phyloP scores from a whole-genome alignment of 2,797 vertebrate genomes.

The Semaprochilodus insignis region DNA sequence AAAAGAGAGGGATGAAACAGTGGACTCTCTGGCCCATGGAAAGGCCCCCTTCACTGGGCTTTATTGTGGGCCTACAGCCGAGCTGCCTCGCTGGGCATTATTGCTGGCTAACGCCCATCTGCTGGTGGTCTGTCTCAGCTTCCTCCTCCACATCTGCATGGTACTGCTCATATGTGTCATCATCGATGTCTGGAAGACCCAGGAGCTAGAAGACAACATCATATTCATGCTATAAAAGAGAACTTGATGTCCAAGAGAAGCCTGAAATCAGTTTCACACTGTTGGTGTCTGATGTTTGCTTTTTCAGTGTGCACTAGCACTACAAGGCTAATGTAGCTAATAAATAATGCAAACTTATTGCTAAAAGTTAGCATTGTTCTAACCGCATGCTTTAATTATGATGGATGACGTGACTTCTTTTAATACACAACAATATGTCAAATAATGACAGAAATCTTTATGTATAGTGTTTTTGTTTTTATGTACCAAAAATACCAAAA shows the following conservation, averaged over 20 bases:
- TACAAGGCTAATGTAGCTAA: not conserved
- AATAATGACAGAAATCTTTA: too few species aligned
- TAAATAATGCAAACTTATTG: not conserved
- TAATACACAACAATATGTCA: too few species aligned
- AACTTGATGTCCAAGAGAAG: too few species aligned
- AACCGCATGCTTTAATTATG: too few species aligned
- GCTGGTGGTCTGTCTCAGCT: conserved; percentile 96
- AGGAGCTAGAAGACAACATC: conserved; percentile 81
- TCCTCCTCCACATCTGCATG: conserved; percentile 96
- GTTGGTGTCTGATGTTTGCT: too few species aligned
- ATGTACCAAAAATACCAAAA: too few species aligned
- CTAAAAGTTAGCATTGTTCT: too few species aligned
- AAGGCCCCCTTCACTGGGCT: conserved; percentile 24
- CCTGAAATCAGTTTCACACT: too few species aligned
- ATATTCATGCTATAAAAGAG: not conserved
- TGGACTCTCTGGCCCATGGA: conserved; percentile 49
- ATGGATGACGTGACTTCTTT: too few species aligned
- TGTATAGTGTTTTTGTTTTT: too few species aligned
- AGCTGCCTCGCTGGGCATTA: conserved; percentile 73
- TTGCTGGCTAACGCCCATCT: conserved; percentile 99
- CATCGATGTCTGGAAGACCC: conserved; percentile 95
- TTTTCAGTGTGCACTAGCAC: not conserved
- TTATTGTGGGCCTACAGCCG: conserved; percentile 46
- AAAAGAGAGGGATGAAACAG: conserved; percentile 26
- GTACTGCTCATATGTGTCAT: conserved; percentile 95